Base-by-base conservation (phyloP, 2,888 invertebrate species). In the Acanthoscelides obtectus region DNA sequence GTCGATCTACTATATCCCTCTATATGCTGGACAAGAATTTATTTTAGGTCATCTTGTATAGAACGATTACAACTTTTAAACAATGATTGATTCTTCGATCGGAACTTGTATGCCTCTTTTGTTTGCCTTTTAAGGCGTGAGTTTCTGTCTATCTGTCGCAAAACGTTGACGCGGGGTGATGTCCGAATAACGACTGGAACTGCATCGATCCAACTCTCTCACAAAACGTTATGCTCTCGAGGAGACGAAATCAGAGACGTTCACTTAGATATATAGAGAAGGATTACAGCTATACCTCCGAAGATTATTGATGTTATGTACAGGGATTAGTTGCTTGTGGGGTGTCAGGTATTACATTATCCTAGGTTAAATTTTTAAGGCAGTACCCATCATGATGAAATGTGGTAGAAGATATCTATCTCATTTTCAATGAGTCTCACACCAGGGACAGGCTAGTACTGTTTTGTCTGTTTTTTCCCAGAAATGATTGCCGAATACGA, bases 401-500 rank as follows among this genome's bases (percentile, higher is more conserved):
- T n/a, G n/a, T n/a, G n/a, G n/a, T n/a, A n/a, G n/a, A n/a, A n/a
- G n/a, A n/a, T n/a, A n/a, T n/a, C n/a, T n/a, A n/a, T n/a, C 8
- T 8, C 17, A 63, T 63, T 63, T 63, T 63, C 17, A 63, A 17
- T 12, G 17, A 8, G 17, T 63, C 17, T 63, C 63, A 63, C 63
- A 63, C 12, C 8, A 63, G 63, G 17, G 63, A 63, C 8, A 63
- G 17, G 8, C 63, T 63, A 63, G 8, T 12, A 63, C 63, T n/a
- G n/a, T n/a, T 66, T 66, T 66, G 12, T 66, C 20, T 66, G 12
- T 66, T 20, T 66, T 66, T 66, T 20, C 12, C 6, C 66, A 22
- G 67, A 22, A 73, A 90, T 89, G 89, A 87, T 90, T 20, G 87
- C 88, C 72, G 91, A 91, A 74, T 92, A 92, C 72, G 92, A 95